These are phyloP conservation scores for Lontra canadensis DNA, from an alignment of 2,113 vertebrate genomes.

Conservation along the genomic window DNA sequence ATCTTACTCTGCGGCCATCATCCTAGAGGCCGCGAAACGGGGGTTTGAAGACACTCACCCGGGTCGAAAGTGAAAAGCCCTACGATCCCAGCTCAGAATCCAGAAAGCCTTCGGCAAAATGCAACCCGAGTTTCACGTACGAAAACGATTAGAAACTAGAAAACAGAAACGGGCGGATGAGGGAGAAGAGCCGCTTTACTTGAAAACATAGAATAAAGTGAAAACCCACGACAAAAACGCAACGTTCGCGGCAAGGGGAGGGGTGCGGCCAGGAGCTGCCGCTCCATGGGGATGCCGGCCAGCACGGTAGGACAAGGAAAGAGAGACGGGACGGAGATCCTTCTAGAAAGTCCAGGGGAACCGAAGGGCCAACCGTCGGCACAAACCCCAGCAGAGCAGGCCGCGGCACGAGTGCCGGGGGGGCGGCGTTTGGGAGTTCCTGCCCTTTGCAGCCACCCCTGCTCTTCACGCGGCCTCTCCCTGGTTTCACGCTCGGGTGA, in stretches of 20 bases:
- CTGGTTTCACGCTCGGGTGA: background rate
- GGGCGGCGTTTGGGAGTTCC: rapidly evolving
- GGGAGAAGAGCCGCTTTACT: background rate
- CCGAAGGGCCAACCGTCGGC: background rate
- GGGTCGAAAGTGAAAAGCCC: background rate
- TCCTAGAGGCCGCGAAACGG: background rate
- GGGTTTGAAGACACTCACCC: background rate
- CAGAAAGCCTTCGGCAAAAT: background rate
- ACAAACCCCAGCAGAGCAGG: background rate
- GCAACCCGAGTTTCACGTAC: background rate
- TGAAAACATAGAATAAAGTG: background rate
- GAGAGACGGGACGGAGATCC: background rate
- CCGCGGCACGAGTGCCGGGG: rapidly evolving
- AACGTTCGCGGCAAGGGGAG: background rate
- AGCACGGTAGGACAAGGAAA: background rate
- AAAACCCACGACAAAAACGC: background rate
- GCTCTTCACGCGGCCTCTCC: background rate
- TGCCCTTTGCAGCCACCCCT: background rate
- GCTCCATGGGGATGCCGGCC: background rate
- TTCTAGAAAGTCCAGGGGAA: background rate
- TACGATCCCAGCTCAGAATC: background rate
- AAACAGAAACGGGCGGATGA: rapidly evolving
- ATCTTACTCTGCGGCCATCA: background rate
- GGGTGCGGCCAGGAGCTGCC: background rate
- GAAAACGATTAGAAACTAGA: background rate